Base-by-base conservation (phyloP, 1,140 invertebrate species). In the Harpegnathos saltator region DNA sequence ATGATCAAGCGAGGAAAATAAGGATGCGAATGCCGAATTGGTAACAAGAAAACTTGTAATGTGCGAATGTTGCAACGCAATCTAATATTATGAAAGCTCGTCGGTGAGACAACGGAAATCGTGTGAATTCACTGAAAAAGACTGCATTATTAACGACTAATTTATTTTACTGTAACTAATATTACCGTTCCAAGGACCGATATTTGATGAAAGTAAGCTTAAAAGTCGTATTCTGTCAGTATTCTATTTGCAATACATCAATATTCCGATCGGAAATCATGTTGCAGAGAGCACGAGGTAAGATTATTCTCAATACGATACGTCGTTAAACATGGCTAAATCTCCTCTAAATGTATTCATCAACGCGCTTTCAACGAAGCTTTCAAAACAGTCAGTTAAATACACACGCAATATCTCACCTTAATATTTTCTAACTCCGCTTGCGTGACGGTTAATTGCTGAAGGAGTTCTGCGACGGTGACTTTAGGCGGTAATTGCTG, bases 391-490 rank as follows among this genome's bases (percentile, higher is more conserved):
- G 3, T 2, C 19, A n/a, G 19, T 50, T 24, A 38, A 15, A 66
- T 78, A n/a, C n/a, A 63, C 44, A 33, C 63, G 83, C 56, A 61
- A 81, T 9, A 80, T 91, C 95, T 96, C 95, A 98, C 97, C 96
- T 97, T 97, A 89, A 98, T 95, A 93, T 97, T 97, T 92, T 98
- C 97, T 90, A 98, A 95, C 95, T 98, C 97, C 54, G 95, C 96
- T 94, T 97, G 97, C 15, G 97, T 97, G 75, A 96, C 96, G 91
- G 97, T 96, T 83, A 98, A 93, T 91, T 98, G 97, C 91, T 97
- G 96, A 87, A 97, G 93, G 83, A 98, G 94, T 92, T 98, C 97
- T 85, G 97, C 96, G 58, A 97, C 96, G 24, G 97, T 96, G 50
- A 97, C 95, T 91, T 97, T 95, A 86, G 94, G 95, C 69, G 96